phyloP scores from a whole-genome alignment of 1,140 invertebrate genomes.

The Tenebrio molitor region DNA sequence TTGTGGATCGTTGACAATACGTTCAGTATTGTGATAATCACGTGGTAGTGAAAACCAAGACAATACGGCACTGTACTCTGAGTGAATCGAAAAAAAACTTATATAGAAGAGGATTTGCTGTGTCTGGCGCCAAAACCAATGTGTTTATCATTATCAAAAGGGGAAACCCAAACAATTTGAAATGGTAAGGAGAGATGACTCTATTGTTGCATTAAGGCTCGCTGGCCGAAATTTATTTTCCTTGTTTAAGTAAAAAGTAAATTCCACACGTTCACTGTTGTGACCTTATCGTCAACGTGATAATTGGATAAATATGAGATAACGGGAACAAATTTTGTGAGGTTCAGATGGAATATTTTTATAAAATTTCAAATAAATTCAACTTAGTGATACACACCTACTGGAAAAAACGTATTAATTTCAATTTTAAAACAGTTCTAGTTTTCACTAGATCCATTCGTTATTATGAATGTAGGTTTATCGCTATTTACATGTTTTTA shows the following conservation, averaged over 20 bases:
- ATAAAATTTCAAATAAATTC: too few species aligned
- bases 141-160: constrained; percentile 4
- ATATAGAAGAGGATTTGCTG: constrained; percentile 3
- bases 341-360: too few species aligned
- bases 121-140: constrained; percentile 42
- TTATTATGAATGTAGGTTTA: background rate
- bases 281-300: too few species aligned
- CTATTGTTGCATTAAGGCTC: background rate
- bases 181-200: constrained; percentile 35
- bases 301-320: too few species aligned
- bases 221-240: too few species aligned
- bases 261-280: too few species aligned
- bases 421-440: too few species aligned
- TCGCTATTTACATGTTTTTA: constrained; percentile 3
- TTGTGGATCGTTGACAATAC: constrained; percentile 10
- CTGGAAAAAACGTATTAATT: too few species aligned
- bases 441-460: too few species aligned
- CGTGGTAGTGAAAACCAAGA: constrained; percentile 9
- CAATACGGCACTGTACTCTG: constrained; percentile 2
- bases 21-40: constrained; percentile 23
- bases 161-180: constrained; percentile 33
- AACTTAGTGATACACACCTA: too few species aligned
- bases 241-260: too few species aligned
- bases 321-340: too few species aligned
- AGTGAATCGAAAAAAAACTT: constrained; percentile 10